Conservation (phyloP, 2,113 vertebrate species). For the Drymodes brunneopygia region DNA sequence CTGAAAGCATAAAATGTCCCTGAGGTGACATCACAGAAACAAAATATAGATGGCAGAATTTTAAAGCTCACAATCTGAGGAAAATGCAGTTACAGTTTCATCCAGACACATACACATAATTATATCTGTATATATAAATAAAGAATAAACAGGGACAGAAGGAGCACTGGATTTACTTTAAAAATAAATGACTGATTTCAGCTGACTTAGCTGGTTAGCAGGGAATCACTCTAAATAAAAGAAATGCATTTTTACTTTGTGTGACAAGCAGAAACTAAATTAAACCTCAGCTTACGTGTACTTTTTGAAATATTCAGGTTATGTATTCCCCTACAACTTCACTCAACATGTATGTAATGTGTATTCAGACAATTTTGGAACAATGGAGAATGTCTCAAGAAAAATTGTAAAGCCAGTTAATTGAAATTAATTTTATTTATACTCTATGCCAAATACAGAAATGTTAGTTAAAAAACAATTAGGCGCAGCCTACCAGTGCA, state of each 20-base stretch:
- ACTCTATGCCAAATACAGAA: neutral
- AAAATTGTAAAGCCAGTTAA: neutral
- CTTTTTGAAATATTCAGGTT: neutral
- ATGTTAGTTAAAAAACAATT: neutral
- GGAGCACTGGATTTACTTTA: neutral
- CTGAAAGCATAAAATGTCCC: conserved; percentile 38
- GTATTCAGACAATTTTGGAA: neutral
- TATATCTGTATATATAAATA: neutral
- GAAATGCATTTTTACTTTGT: neutral
- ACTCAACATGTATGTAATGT: neutral
- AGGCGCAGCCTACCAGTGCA: neutral
- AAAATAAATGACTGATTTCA: conserved; percentile 5
- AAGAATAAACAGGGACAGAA: neutral
- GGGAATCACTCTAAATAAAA: neutral
- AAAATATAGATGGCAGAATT: conserved; percentile 33
- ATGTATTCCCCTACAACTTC: neutral
- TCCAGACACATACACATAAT: neutral
- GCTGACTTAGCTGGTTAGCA: neutral
- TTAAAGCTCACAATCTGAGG: neutral
- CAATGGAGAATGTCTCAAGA: neutral
- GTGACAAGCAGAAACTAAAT: neutral
- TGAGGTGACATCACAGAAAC: conserved; percentile 20
- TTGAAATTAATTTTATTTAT: neutral
- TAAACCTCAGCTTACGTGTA: neutral
- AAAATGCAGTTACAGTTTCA: neutral